Conservation (phyloP, 2,888 invertebrate genomes). For the Hyles lineata region DNA sequence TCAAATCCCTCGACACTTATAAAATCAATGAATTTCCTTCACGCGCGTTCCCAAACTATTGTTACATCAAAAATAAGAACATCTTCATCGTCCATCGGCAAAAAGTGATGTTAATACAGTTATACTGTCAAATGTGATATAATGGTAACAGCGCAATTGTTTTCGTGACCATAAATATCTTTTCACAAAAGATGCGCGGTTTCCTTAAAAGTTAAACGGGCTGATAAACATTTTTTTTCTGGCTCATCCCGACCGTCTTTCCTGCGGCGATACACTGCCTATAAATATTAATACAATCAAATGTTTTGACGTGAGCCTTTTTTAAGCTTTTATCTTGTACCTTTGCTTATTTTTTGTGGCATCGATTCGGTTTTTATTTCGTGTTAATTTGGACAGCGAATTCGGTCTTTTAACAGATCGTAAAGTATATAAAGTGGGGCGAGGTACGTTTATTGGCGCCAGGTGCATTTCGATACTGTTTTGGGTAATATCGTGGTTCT, state of each 20-base stretch:
- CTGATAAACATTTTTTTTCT: conserved; percentile 82
- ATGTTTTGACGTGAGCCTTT: conserved; percentile 85
- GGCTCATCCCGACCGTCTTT: conserved; percentile 62
- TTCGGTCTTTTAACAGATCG: conserved; percentile 85
- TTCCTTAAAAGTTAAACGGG: conserved; percentile 84
- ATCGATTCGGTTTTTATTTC: conserved; percentile 83
- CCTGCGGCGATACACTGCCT: conserved; percentile 79
- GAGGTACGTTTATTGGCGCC: conserved; percentile 27
- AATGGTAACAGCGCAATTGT: conserved; percentile 84
- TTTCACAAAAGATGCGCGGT: conserved; percentile 83
- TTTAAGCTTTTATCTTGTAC: conserved; percentile 83
- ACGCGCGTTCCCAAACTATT: conserved; percentile 60
- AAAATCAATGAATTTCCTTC: conserved; percentile 39
- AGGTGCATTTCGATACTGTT: conserved; percentile 55
- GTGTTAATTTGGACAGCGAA: conserved; percentile 85
- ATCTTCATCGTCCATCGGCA: conserved; percentile 69
- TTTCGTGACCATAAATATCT: conserved; percentile 82
- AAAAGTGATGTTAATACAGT: conserved; percentile 76
- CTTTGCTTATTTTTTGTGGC: conserved; percentile 81
- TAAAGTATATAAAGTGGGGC: conserved; percentile 73
- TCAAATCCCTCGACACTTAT: conserved; percentile 23
- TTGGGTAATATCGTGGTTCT: conserved; percentile 42
- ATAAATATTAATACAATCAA: conserved; percentile 86
- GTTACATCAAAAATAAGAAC: conserved; percentile 66
- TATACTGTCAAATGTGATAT: conserved; percentile 82